A percentile compares a stretch with the other conserved stretches of the same genome.
These are phyloP conservation scores for Parambassis ranga DNA, from an alignment of 2,797 vertebrate species.

Conservation along the genomic window DNA sequence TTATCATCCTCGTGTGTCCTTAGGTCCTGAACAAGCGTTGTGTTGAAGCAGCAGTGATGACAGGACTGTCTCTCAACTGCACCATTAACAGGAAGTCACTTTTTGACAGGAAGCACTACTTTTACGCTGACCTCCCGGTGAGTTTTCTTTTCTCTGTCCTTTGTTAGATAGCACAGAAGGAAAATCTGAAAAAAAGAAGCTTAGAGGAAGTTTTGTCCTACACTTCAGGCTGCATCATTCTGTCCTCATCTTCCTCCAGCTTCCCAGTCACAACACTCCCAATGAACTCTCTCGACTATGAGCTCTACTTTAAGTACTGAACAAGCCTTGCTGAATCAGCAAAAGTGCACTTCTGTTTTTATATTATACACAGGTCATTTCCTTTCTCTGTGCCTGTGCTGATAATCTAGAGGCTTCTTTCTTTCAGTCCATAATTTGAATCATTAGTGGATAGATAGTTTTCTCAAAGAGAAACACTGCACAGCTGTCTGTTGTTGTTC, in stretches of 20 bases:
- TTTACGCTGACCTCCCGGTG: constrained; percentile 97
- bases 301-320: constrained; percentile 44
- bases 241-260: constrained; percentile 12
- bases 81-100: constrained; percentile 92
- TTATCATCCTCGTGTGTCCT: constrained; percentile 42
- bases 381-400: not conserved
- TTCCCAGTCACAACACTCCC: constrained; percentile 8
- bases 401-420: constrained; percentile 14
- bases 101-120: constrained; percentile 99
- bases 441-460: not conserved
- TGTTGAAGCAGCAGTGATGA: constrained; percentile 96
- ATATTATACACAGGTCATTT: constrained; percentile 50
- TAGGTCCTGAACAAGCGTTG: constrained; percentile 95
- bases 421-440: constrained; percentile 21
- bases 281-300: constrained; percentile 20
- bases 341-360: constrained; percentile 33
- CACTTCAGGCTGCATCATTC: constrained; percentile 12
- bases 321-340: constrained; percentile 49
- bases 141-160: constrained; percentile 70
- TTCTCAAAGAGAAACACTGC: not conserved
- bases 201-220: not conserved
- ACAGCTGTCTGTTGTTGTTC: not conserved
- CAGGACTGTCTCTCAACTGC: constrained; percentile 92
- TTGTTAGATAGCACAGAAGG: not conserved
- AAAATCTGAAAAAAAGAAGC: not conserved